phyloP scores from a whole-genome alignment of 1,140 invertebrate genomes.

The Neodiprion lecontei region DNA sequence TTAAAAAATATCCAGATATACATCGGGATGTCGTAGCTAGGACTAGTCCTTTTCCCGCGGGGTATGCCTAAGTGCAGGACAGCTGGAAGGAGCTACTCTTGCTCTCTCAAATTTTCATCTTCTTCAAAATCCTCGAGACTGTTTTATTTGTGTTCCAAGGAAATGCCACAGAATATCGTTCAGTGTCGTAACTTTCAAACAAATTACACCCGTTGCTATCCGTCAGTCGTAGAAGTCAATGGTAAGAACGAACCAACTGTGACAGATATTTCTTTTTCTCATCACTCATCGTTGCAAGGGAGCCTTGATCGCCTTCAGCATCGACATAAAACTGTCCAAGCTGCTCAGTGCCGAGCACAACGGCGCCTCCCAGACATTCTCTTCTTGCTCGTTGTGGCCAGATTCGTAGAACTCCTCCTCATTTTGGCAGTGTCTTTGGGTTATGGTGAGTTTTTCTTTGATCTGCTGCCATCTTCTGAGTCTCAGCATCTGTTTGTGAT shows the following conservation, averaged over 20 bases:
- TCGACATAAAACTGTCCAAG: slow-evolving; percentile 48
- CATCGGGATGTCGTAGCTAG: slow-evolving; percentile 32
- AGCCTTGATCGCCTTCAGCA: slow-evolving; percentile 43
- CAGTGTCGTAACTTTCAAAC: too few relatives aligned
- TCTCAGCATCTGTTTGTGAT: slow-evolving; percentile 52
- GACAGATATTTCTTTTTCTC: too few relatives aligned
- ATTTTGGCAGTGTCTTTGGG: slow-evolving; percentile 19
- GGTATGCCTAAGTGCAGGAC: neutral
- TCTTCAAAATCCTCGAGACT: neutral
- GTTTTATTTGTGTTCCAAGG: too few relatives aligned
- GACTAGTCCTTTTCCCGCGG: neutral
- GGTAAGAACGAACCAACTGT: too few relatives aligned
- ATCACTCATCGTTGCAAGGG: slow-evolving; percentile 42
- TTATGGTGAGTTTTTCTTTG: slow-evolving; percentile 40
- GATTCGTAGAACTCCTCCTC: neutral
- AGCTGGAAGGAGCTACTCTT: slow-evolving; percentile 1
- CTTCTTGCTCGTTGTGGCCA: neutral
- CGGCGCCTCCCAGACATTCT: slow-evolving; percentile 35
- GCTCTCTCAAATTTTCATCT: neutral
- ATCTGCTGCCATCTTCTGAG: slow-evolving; percentile 53
- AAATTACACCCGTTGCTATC: too few relatives aligned
- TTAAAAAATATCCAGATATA: slow-evolving; percentile 57
- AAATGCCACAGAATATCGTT: too few relatives aligned
- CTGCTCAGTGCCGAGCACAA: slow-evolving; percentile 45
- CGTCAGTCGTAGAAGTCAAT: too few relatives aligned